Base-by-base conservation (phyloP, 2,888 invertebrate genomes). In the Agrochola lychnidis region DNA sequence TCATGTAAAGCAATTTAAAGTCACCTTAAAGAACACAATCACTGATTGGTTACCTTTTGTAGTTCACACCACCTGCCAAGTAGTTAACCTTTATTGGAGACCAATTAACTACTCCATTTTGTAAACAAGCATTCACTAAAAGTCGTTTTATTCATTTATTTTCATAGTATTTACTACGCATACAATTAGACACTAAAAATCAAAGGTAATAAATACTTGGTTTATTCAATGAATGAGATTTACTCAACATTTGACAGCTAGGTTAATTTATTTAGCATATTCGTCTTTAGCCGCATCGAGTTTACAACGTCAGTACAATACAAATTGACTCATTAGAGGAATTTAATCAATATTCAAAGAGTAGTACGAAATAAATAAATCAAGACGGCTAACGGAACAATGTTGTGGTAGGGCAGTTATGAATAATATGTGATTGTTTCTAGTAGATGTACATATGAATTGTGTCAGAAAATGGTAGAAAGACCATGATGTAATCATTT, bases 371-470 rank as follows among this genome's bases (percentile, higher is more conserved):
- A 78, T 72, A 83, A 67, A 87, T 85, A 88, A 84, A 87, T 87
- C 87, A 83, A 62, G 57, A 36, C 56, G 19, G 51, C 61, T 74
- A 85, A 85, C 88, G 87, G 90, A 86, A 85, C 86, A 74, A 69
- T 86, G 87, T 94, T 94, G 93, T 76, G 93, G 92, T 93, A 94
- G 94, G 93, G 90, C 92, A 94, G 94, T 93, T 93, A 94, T 90
- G 90, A 89, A 90, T 87, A 81, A 76, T 81, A 40, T 77, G 70
- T 83, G 81, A 89, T 86, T 80, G 82, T 82, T 75, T 76, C 78
- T 81, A 73, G 86, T 78, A 82, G 82, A 85, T 86, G 74, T 81
- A 82, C 72, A 79, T 73, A 80, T 84, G 75, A 78, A 71, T 76
- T 80, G 61, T 48, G 36, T 16, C 7, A 70, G 62, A 68, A 16